Percentiles rank a stretch among this genome's conserved stretches.
phyloP scores from a whole-genome alignment of 2,113 vertebrate species.

The Megaceryle torquata region DNA sequence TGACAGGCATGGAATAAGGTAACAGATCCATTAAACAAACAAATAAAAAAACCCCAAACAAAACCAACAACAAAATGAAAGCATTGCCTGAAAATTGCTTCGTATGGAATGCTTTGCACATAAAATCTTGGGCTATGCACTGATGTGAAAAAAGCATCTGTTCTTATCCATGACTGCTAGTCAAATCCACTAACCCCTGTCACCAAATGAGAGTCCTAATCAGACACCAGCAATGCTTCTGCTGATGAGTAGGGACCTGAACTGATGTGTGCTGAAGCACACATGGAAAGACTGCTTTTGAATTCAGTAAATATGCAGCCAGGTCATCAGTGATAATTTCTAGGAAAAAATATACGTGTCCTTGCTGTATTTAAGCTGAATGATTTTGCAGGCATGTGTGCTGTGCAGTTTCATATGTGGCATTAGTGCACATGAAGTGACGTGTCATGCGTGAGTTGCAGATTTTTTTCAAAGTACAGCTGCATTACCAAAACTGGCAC shows the following conservation, averaged over 20 bases:
- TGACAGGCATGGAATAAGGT: not conserved
- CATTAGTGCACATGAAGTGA: not conserved
- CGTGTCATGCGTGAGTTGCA: not conserved
- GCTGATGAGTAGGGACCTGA: not conserved
- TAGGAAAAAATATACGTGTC: not conserved
- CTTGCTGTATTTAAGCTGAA: not conserved
- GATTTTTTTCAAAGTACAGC: not conserved
- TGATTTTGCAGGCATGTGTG: not conserved
- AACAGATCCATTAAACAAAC: not conserved
- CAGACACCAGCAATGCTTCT: not conserved
- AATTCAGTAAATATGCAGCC: not conserved
- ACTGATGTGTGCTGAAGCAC: rapidly evolving
- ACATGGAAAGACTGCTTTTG: not conserved
- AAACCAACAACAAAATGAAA: not conserved
- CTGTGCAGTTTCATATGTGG: not conserved
- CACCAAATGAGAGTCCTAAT: not conserved
- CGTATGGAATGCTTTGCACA: not conserved
- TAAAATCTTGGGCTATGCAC: not conserved
- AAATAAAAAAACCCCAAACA: not conserved
- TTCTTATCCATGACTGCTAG: not conserved
- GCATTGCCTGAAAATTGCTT: not conserved
- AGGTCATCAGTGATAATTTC: not conserved
- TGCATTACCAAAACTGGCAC: not conserved
- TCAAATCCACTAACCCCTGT: not conserved
- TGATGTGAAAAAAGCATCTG: not conserved